Base-by-base conservation (phyloP, 2,888 invertebrate species). In the Volucella inanis region DNA sequence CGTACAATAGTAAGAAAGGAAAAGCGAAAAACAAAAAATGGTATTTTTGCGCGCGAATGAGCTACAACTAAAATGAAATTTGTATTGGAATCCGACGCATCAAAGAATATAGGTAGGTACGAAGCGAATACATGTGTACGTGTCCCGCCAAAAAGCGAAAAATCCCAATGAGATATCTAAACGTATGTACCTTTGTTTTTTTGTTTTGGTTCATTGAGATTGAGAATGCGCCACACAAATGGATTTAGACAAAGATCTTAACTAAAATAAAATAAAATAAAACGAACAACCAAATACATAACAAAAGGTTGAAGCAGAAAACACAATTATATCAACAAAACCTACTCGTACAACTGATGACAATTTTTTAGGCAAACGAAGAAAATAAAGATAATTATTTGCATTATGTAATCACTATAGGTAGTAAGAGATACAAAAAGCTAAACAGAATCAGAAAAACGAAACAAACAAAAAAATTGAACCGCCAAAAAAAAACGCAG, bases 401-500 rank as follows among this genome's bases (percentile, higher is more conserved):
- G 31, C 31, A 31, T 31, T 31, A 31, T 31, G 6, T 31, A 31
- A 31, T 31, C 31, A 41, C 43, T 45, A 18, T 22, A n/a, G n/a
- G n/a, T n/a, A 54, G 43, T 18, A 43, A n/a, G n/a, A 45, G 38
- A n/a, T n/a, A 65, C 41, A 52, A 64, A 38, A 11, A 12, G 15
- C 55, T 68, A 31, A 31, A 55, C 47, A 45, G 55, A 68, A 68
- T 38, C 14, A 14, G 14, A 67, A 43, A 18, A 67, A 15, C 10
- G 14, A 39, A 50, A n/a, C n/a, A 10, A 65, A 75, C 49, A 64
- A 79, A 74, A 61, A 80, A 55, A 9, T 2, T 70, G 8, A 71
- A 64, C 79, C 80, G 80, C 80, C 80, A 75, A 80, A 72, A 80
- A 72, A 74, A 75, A 41, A n/a, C 38, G 18, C 38, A 47, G 38